Percentiles rank a stretch among this genome's conserved stretches.
These are phyloP conservation scores for Cerastis rubricosa DNA, from an alignment of 2,888 invertebrate genomes.

Conservation along the genomic window DNA sequence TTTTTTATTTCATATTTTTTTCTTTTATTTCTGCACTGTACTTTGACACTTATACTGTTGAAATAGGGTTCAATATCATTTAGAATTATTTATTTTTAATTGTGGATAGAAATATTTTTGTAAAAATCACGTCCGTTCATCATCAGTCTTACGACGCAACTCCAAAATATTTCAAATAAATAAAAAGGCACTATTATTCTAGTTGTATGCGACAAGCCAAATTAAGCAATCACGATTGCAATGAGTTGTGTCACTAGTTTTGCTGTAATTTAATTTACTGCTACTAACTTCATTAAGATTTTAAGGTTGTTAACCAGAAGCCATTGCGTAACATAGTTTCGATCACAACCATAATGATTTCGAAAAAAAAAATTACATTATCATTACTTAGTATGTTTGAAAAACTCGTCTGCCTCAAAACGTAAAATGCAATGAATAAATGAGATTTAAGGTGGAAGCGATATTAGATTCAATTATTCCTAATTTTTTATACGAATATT, in stretches of 20 bases:
- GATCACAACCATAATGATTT: background rate
- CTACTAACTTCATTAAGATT: background rate
- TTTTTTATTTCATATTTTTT: too few species aligned
- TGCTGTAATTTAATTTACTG: slow-evolving; percentile 3
- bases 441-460: too few species aligned
- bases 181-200: slow-evolving; percentile 16
- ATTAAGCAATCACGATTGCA: background rate
- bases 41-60: too few species aligned
- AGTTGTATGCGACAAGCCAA: background rate
- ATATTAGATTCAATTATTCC: too few species aligned
- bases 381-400: background rate
- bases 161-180: too few species aligned
- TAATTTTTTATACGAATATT: too few species aligned
- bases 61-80: too few species aligned
- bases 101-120: too few species aligned
- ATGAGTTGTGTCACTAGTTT: slow-evolving; percentile 1
- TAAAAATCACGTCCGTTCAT: too few species aligned
- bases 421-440: background rate
- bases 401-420: background rate
- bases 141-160: too few species aligned
- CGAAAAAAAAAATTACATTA: background rate
- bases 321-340: background rate
- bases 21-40: too few species aligned
- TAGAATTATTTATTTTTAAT: too few species aligned
- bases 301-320: background rate